Evolutionary conservation across 2,113 vertebrate species (phyloP).

Genomic region (Pterocles burchelli): DNA sequence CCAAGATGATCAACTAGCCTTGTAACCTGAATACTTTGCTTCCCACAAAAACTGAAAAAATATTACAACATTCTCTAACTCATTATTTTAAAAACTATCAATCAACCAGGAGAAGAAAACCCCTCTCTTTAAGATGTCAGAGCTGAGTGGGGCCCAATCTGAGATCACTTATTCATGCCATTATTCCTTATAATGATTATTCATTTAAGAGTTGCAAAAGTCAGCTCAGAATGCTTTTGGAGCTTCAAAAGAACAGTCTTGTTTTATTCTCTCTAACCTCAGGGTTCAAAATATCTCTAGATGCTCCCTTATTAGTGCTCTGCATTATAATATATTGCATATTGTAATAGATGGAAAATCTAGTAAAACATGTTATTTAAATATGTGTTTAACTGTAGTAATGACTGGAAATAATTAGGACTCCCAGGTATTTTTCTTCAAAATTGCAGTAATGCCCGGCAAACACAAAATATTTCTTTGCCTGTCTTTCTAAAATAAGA

Average conservation of each 20-base stretch:
- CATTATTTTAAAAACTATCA: background rate
- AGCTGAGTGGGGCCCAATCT: background rate
- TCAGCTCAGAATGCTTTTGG: background rate
- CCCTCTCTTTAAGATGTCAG: background rate
- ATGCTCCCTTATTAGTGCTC: slow-evolving; percentile 10
- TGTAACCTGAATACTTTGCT: background rate
- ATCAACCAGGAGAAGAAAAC: background rate
- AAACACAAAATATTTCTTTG: background rate
- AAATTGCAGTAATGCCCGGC: background rate
- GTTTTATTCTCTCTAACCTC: slow-evolving; percentile 49
- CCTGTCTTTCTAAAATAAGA: background rate
- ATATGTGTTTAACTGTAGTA: slow-evolving; percentile 3
- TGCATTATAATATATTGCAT: slow-evolving; percentile 16
- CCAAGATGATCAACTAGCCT: background rate
- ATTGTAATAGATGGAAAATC: slow-evolving; percentile 34
- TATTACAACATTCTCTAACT: background rate
- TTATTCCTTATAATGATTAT: slow-evolving; percentile 6
- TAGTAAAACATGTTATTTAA: slow-evolving; percentile 53
- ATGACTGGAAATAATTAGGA: slow-evolving; percentile 35
- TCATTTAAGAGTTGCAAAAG: slow-evolving; percentile 30
- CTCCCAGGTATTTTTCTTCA: slow-evolving; percentile 28
- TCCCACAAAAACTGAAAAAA: background rate
- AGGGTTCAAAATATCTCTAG: slow-evolving; percentile 57
- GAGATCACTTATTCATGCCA: background rate
- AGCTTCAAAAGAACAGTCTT: slow-evolving; percentile 31